phyloP scores from a whole-genome alignment of 2,797 vertebrate species.

The Coracias cyanogaster region DNA sequence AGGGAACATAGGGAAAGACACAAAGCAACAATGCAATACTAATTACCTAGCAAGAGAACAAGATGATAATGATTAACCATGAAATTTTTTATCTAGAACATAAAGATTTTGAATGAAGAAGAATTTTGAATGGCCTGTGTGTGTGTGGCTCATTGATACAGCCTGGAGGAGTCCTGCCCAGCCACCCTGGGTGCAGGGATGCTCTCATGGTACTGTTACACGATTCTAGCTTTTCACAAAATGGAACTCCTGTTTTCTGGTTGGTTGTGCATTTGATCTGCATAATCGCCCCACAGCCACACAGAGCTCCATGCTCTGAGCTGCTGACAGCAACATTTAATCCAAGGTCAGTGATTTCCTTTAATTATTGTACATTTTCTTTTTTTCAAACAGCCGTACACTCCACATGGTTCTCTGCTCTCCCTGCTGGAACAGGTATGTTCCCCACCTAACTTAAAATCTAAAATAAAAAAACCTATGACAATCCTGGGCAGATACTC shows the following conservation, averaged over 20 bases:
- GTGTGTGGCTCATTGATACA: background rate
- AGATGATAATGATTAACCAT: conserved; percentile 71
- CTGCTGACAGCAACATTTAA: conserved; percentile 25
- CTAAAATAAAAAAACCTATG: background rate
- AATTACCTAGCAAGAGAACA: conserved; percentile 74
- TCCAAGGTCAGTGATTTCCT: conserved; percentile 55
- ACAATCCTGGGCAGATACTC: background rate
- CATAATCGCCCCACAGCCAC: background rate
- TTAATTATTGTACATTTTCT: conserved; percentile 21
- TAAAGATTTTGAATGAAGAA: conserved; percentile 6
- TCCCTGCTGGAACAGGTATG: background rate
- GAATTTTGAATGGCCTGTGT: background rate
- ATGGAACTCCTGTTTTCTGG: conserved; percentile 36
- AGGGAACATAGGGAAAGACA: conserved; percentile 53
- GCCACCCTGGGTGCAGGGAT: background rate
- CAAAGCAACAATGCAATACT: conserved; percentile 70
- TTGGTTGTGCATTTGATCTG: conserved; percentile 44
- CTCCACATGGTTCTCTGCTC: background rate
- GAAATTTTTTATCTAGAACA: conserved; percentile 58
- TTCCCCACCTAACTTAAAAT: background rate
- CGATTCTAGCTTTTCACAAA: background rate
- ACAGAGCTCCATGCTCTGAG: background rate
- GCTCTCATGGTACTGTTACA: background rate
- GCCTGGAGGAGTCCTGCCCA: background rate
- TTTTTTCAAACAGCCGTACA: background rate